Evolutionary conservation across 1,140 invertebrate species (phyloP).

Genomic region (Ceratosolen solmsi): DNA sequence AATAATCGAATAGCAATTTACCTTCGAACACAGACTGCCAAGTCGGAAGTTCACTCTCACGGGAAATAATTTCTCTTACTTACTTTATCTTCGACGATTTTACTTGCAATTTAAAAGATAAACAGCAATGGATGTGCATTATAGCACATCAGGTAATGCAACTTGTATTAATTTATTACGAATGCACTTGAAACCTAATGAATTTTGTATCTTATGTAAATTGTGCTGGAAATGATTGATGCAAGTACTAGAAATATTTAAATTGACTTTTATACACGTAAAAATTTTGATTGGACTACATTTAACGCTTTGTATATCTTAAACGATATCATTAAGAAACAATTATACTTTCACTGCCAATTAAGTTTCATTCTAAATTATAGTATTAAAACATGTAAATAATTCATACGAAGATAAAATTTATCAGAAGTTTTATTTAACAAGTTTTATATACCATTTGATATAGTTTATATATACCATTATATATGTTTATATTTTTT

Average conservation of each 20-base stretch:
- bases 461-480: too few species aligned
- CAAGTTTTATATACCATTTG: too few species aligned
- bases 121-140: background rate
- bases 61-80: constrained; percentile 1
- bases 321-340: background rate
- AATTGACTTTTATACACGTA: too few species aligned
- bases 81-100: background rate
- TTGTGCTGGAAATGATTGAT: background rate
- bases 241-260: background rate
- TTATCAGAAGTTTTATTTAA: too few species aligned
- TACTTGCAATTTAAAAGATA: constrained; percentile 7
- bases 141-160: background rate
- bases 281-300: background rate
- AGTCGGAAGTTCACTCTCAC: background rate
- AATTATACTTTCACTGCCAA: background rate
- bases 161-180: background rate
- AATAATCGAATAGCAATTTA: background rate
- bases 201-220: background rate
- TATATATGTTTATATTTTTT: too few species aligned
- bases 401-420: too few species aligned
- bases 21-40: background rate
- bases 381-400: too few species aligned
- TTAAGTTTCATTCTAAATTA: too few species aligned
- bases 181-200: background rate
- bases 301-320: background rate